Percentiles rank a stretch among this genome's conserved stretches.
These are phyloP conservation scores for Pararge aegeria DNA, from an alignment of 1,140 invertebrate genomes.

Conservation along the genomic window DNA sequence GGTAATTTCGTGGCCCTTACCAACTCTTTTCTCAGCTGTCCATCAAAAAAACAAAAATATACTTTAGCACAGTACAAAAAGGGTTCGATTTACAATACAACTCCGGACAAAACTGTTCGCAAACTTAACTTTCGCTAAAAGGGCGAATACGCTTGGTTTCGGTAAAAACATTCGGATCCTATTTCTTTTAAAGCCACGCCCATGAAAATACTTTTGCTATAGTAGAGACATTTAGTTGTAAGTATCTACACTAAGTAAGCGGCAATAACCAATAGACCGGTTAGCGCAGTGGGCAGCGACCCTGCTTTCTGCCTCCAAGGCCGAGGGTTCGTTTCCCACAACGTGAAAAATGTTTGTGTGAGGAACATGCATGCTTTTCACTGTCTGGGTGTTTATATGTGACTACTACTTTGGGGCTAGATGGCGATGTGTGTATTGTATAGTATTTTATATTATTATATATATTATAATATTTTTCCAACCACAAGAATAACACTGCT, in stretches of 20 bases:
- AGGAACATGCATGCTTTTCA: too few relatives aligned
- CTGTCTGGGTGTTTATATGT: too few relatives aligned
- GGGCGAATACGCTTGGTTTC: constrained; percentile 31
- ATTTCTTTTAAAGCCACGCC: constrained; percentile 25
- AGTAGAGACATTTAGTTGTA: constrained; percentile 6
- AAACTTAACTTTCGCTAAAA: constrained; percentile 33
- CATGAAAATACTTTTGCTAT: constrained; percentile 19
- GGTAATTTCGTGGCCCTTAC: constrained; percentile 35
- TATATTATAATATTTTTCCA: too few relatives aligned
- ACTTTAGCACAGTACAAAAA: constrained; percentile 35
- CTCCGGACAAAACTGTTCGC: constrained; percentile 16
- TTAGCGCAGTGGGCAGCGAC: too few relatives aligned
- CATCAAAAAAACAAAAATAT: constrained; percentile 34
- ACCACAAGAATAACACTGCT: too few relatives aligned
- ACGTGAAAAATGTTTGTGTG: too few relatives aligned
- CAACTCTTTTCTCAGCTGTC: constrained; percentile 34
- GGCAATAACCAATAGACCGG: too few relatives aligned
- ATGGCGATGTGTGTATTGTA: too few relatives aligned
- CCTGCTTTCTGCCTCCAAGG: too few relatives aligned
- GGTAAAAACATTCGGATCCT: constrained; percentile 32
- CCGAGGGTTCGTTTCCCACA: too few relatives aligned
- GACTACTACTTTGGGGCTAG: too few relatives aligned
- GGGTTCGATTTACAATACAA: constrained; percentile 34
- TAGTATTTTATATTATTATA: too few relatives aligned
- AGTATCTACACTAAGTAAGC: neutral